These are phyloP conservation scores for Bombus fervidus DNA, from an alignment of 1,140 invertebrate species.

Conservation along the genomic window DNA sequence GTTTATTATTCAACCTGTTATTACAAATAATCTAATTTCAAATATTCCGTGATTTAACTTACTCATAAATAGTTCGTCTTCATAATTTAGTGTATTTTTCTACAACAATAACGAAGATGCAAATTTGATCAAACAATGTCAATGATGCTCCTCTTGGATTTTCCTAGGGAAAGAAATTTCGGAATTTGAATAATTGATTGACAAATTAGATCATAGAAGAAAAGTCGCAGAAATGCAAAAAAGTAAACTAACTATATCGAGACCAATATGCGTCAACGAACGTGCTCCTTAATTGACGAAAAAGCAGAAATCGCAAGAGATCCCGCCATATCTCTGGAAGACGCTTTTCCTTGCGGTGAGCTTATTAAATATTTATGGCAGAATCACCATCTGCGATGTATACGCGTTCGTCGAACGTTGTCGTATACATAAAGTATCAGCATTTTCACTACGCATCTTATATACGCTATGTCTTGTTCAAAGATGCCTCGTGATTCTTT, in stretches of 20 bases:
- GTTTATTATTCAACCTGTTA: neutral
- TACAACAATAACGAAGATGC: neutral
- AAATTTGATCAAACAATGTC: neutral
- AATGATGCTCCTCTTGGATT: neutral
- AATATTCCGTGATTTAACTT: too few relatives aligned
- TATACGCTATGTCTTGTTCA: slow-evolving; percentile 16
- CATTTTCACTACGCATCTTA: slow-evolving; percentile 33
- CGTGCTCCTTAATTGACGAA: slow-evolving; percentile 64
- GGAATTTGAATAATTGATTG: slow-evolving; percentile 69
- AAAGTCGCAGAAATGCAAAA: slow-evolving; percentile 19
- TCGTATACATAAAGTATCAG: slow-evolving; percentile 61
- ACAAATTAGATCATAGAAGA: slow-evolving; percentile 9
- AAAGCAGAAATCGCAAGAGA: neutral
- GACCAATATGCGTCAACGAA: neutral
- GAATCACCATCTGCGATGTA: slow-evolving; percentile 49
- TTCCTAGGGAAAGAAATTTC: too few relatives aligned
- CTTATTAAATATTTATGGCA: slow-evolving; percentile 72
- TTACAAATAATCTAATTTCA: neutral
- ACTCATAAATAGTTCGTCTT: too few relatives aligned
- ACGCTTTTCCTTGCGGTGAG: slow-evolving; percentile 56
- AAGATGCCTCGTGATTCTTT: neutral
- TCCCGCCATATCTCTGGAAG: slow-evolving; percentile 8
- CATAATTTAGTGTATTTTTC: neutral
- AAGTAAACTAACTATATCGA: neutral
- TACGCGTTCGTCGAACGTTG: slow-evolving; percentile 28